Conservation (phyloP, 2,113 vertebrate species). For the Orientallactaga bullata region DNA sequence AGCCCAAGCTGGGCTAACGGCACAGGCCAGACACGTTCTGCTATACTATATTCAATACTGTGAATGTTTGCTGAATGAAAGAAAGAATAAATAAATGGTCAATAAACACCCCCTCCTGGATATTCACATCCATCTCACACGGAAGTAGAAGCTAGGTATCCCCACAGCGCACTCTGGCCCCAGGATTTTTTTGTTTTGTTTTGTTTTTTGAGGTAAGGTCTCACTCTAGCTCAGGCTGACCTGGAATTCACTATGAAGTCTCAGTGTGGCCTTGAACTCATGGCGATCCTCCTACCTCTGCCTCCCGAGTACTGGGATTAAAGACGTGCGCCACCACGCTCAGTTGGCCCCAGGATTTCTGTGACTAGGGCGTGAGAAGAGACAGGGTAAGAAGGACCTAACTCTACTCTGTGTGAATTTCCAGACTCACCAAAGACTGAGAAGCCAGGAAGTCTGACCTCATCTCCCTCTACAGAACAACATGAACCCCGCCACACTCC, state of each 20-base stretch:
- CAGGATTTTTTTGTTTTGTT: not conserved
- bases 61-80: not conserved
- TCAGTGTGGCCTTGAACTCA: no score
- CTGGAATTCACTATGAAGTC: no score
- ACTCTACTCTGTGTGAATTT: not conserved
- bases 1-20: not conserved
- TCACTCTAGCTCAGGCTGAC: no score
- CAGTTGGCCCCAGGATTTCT: not conserved
- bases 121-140: not conserved
- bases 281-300: no score
- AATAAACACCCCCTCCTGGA: not conserved
- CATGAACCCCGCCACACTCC: not conserved
- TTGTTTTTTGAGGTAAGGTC: no score
- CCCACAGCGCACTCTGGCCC: not conserved
- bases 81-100: not conserved
- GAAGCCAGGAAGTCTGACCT: not conserved
- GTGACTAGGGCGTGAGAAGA: not conserved
- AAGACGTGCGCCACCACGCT: no score
- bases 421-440: not conserved
- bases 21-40: not conserved
- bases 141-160: not conserved
- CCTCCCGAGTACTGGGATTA: no score
- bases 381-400: not conserved
- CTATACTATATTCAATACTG: not conserved
- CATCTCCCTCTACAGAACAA: not conserved